Evolutionary conservation across 2,888 invertebrate genomes (phyloP), one percentile per base, ranked within the genome.

Genomic region (Neria commutata): DNA sequence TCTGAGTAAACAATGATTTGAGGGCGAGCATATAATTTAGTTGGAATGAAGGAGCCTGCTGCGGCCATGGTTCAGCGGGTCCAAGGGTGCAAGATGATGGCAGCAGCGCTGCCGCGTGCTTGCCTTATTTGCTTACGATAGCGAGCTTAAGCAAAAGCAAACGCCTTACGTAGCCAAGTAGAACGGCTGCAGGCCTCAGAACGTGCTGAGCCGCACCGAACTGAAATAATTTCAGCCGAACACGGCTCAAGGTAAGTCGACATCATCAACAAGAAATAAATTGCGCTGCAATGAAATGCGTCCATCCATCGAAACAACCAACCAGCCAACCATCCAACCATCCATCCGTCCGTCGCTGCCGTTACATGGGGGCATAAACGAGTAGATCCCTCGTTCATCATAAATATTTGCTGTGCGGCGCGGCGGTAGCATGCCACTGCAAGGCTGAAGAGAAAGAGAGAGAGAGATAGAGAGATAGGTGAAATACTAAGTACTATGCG

Each of bases 1-100:
- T 62, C 61, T 62, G 63, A 64, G 64, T 66, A 66, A 66, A 66
- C 63, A 66, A 63, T 64, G 64, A 64, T 64, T 64, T 66, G 60
- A 60, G 57, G 58, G 60, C 61, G 60, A 64, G 60, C 64, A 62
- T 66, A 64, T 64, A 66, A 66, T 66, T 66, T 66, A 62, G 61
- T 58, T 61, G 56, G 49, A 60, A n/a, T n/a, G 37, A n/a, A 37
- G 11, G 37, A 14, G 37, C n/a, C n/a, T 11, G 29, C 5, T 29
- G 29, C 29, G 29, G 37, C n/a, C n/a, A n/a, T n/a, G n/a, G n/a
- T n/a, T n/a, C n/a, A n/a, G 37, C 37, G 37, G 29, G n/a, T 14
- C 14, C 37, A 14, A 37, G 6, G 10, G n/a, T 14, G 37, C 14
- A 29, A 5, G 29, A 29, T 29, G 29, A 29, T 29, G 29, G 29